Percentiles rank a stretch among this genome's conserved stretches.
Conservation (phyloP, 2,797 vertebrate species). For the Chaunax sp. region DNA sequence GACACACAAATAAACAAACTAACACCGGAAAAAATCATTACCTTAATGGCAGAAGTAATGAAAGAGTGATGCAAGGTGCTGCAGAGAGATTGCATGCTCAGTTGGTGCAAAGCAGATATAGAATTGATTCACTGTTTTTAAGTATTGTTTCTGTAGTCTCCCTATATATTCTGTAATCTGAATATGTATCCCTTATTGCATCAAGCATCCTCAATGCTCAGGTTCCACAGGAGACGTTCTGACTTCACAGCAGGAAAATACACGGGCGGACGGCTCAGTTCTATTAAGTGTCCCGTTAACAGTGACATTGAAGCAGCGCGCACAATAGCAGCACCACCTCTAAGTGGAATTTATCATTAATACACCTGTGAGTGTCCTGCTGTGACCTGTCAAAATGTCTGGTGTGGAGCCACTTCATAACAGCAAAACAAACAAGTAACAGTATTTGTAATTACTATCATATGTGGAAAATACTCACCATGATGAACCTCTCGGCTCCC, state of each 20-base stretch:
- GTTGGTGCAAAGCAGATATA: slow-evolving; percentile 20
- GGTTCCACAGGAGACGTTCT: too few relatives aligned
- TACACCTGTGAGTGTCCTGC: too few relatives aligned
- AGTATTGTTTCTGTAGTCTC: slow-evolving; percentile 6
- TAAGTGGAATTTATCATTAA: too few relatives aligned
- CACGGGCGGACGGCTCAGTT: too few relatives aligned
- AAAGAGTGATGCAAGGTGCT: slow-evolving; percentile 23
- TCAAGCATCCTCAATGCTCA: slow-evolving; percentile 2
- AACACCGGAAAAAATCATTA: too few relatives aligned
- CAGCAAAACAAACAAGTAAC: slow-evolving; percentile 18
- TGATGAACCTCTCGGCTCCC: slow-evolving; percentile 14
- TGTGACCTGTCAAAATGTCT: too few relatives aligned
- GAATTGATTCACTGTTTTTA: slow-evolving; percentile 19
- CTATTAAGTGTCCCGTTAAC: too few relatives aligned
- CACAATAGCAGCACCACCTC: too few relatives aligned
- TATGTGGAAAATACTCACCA: slow-evolving; percentile 15
- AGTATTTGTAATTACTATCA: slow-evolving; percentile 72
- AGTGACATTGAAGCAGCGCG: too few relatives aligned
- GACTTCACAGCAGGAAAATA: too few relatives aligned
- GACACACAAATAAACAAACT: too few relatives aligned
- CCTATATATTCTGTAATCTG: neutral
- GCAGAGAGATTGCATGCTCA: slow-evolving; percentile 40
- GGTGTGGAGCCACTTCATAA: neutral
- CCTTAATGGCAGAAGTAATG: too few relatives aligned
- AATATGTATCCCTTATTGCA: slow-evolving; percentile 1